phyloP scores from a whole-genome alignment of 2,113 vertebrate species.

The Ciconia maguari region DNA sequence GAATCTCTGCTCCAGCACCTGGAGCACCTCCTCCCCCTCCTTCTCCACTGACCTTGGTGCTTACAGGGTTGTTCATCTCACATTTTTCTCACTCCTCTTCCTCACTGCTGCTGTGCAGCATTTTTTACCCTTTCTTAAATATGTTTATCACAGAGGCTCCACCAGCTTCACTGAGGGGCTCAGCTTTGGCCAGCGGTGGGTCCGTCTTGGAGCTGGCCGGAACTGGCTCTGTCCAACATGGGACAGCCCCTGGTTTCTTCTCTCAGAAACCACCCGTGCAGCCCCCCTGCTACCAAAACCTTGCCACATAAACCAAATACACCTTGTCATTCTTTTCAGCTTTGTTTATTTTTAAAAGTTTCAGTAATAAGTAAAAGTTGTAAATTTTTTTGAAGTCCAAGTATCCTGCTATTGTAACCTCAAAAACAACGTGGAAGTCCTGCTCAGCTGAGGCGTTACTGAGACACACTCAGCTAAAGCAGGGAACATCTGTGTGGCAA shows the following conservation, averaged over 20 bases:
- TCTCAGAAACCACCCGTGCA: not conserved
- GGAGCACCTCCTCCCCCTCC: not conserved
- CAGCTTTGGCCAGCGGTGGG: not conserved
- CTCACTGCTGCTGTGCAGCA: fast-evolving
- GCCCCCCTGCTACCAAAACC: not conserved
- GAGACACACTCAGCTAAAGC: not conserved
- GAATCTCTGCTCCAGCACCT: not conserved
- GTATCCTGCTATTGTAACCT: not conserved
- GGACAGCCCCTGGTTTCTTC: not conserved
- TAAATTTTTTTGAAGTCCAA: not conserved
- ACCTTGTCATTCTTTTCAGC: not conserved
- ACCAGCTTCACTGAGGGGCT: not conserved
- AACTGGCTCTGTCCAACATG: not conserved
- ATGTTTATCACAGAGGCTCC: not conserved
- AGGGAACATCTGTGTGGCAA: not conserved
- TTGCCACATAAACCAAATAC: not conserved
- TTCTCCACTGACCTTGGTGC: no score
- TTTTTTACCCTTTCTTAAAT: not conserved
- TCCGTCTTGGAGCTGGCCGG: not conserved
- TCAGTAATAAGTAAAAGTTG: not conserved
- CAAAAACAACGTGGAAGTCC: not conserved
- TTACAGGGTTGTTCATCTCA: not conserved
- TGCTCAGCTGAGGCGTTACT: not conserved
- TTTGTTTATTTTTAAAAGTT: not conserved
- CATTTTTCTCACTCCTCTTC: not conserved